Base-by-base conservation (phyloP, 2,113 vertebrate genomes). In the Rhodinocichla rosea region DNA sequence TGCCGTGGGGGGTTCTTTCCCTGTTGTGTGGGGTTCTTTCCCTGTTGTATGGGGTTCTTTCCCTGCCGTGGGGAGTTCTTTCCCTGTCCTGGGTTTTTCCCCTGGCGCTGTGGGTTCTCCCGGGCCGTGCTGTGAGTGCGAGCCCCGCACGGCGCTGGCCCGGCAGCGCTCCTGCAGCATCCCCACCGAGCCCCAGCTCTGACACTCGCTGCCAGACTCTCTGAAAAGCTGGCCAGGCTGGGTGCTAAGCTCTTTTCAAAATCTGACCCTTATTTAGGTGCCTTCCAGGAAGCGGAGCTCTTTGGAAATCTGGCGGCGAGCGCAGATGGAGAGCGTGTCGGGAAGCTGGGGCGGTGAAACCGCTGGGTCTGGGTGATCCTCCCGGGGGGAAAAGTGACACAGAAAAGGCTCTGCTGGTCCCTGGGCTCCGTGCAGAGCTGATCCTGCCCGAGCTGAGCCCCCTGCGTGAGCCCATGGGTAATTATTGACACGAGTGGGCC, bases 161-260 rank as follows among this genome's bases (percentile, higher is more conserved):
- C 37, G 3, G 76, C 42, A 4, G 85, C 8, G 22, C 76, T 93
- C 67, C 32, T 65, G 80, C 87, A 67, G 83, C 86, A 68, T 56
- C 85, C 57, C 91, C 42, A 17, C 47, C 13, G 13, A 68, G 77
- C 44, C 94, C 83, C 78, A 8, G 94, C 79, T 21, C 59, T 3
- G 2, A 13, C 75, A 6, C 64, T 49, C 2, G 22, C 47, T 90
- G 94, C 94, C 96, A 96, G 90, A 7, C 40, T 90, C 87, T 90
- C 88, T 86, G 79, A 95, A 87, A 90, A 84, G 95, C 92, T 15
- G 60, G 32, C 52, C 88, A 87, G 76, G 47, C 93, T 52, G 85
- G 90, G 73, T 42, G 83, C 92, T 92, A 55, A 87, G 86, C 93
- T 79, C 95, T 87, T 93, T 95, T 89, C 90, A 87, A 93, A 93